Conservation (phyloP, 2,888 invertebrate genomes). For the Nebria salina region DNA sequence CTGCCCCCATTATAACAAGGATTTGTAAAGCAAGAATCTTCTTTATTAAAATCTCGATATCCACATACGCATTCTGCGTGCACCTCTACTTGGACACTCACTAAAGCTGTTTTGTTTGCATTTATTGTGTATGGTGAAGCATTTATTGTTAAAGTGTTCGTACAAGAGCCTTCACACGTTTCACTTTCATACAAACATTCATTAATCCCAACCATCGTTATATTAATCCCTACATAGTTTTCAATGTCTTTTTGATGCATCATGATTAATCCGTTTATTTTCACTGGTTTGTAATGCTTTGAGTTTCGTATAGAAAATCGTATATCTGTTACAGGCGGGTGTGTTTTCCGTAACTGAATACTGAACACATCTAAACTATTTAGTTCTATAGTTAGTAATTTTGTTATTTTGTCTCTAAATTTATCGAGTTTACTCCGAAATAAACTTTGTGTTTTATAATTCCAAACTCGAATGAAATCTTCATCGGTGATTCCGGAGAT, state of each 20-base stretch:
- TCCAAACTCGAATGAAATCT: constrained; percentile 95
- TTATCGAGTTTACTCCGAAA: constrained; percentile 89
- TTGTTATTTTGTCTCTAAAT: constrained; percentile 87
- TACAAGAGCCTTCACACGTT: constrained; percentile 96
- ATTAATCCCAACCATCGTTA: constrained; percentile 98
- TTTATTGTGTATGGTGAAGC: constrained; percentile 94
- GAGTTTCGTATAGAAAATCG: constrained; percentile 95
- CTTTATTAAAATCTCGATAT: constrained; percentile 89
- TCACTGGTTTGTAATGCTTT: constrained; percentile 93
- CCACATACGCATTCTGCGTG: constrained; percentile 94
- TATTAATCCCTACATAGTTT: constrained; percentile 90
- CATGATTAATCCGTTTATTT: constrained; percentile 92
- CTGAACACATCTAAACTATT: constrained; percentile 97
- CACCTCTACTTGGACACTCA: constrained; percentile 94
- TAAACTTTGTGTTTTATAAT: constrained; percentile 86
- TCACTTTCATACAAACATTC: constrained; percentile 95
- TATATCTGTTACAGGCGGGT: constrained; percentile 90
- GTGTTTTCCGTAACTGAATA: constrained; percentile 86
- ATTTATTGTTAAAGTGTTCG: constrained; percentile 89
- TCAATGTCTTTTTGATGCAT: constrained; percentile 95
- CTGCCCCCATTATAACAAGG: constrained; percentile 97
- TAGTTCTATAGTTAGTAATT: constrained; percentile 75
- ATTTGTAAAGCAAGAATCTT: constrained; percentile 87
- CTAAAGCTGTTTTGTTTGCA: constrained; percentile 95
- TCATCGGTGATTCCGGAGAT: constrained; percentile 95